Conservation (phyloP, 2,888 invertebrate genomes). For the Drosophila mettleri region DNA sequence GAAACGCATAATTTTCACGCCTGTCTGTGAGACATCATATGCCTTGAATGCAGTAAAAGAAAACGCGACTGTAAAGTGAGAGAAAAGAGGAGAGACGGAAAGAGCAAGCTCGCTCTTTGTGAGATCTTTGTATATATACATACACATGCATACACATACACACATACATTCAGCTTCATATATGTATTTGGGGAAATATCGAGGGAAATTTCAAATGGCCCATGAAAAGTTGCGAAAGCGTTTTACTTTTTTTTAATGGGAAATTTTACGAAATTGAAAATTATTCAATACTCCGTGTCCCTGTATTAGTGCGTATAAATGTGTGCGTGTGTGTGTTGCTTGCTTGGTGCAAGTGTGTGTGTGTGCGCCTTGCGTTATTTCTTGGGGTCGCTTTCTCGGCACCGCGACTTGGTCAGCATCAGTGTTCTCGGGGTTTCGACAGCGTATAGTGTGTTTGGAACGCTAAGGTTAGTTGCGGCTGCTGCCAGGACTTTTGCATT, state of each 20-base stretch:
- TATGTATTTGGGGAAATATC: constrained; percentile 37
- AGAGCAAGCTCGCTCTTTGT: constrained; percentile 18
- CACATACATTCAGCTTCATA: constrained; percentile 3
- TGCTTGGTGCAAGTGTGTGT: constrained; percentile 26
- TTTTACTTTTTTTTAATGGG: constrained; percentile 72
- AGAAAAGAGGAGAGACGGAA: constrained; percentile 29
- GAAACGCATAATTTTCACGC: constrained; percentile 69
- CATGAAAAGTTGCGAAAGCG: constrained; percentile 71
- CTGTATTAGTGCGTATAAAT: constrained; percentile 21
- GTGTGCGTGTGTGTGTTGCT: constrained; percentile 25
- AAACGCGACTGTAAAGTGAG: constrained; percentile 14
- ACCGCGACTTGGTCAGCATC: constrained; percentile 84
- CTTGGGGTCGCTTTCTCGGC: constrained; percentile 83
- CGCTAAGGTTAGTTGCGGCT: constrained; percentile 85
- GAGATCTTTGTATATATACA: constrained; percentile 11
- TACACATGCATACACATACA: constrained; percentile 23
- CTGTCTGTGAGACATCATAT: constrained; percentile 38
- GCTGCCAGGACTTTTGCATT: constrained; percentile 68
- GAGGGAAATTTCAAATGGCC: constrained; percentile 60
- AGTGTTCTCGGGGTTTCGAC: constrained; percentile 86
- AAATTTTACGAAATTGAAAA: constrained; percentile 69
- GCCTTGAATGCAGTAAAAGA: constrained; percentile 52
- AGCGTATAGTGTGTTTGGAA: constrained; percentile 86
- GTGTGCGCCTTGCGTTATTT: constrained; percentile 61
- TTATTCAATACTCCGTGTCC: constrained; percentile 60